phyloP scores from a whole-genome alignment of 2,113 vertebrate species.

The Neotoma lepida region DNA sequence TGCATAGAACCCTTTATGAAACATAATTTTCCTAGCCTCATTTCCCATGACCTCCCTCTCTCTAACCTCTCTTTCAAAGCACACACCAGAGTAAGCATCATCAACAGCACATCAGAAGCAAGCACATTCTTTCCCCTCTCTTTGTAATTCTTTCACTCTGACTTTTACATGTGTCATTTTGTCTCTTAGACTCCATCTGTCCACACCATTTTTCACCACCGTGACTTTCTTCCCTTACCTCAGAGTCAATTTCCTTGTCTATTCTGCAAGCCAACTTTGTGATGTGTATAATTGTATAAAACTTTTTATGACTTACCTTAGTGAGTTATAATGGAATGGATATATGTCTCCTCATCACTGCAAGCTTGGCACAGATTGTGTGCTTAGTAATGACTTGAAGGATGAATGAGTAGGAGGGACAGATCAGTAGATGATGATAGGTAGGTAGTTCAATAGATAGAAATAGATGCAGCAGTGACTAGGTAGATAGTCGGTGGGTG shows the following conservation, averaged over 20 bases:
- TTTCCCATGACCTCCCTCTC: background rate
- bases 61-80: background rate
- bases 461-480: background rate
- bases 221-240: background rate
- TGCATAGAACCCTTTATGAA: background rate
- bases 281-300: background rate
- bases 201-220: background rate
- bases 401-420: background rate
- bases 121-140: background rate
- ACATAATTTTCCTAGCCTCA: background rate
- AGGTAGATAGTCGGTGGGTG: background rate
- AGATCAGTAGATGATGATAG: background rate
- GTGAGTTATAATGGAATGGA: background rate
- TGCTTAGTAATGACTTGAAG: conserved; percentile 15
- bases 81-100: background rate
- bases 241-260: background rate
- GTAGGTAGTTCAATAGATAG: background rate
- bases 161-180: background rate
- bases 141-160: background rate
- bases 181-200: background rate
- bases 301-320: background rate
- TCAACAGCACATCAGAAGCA: background rate
- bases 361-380: background rate
- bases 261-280: background rate
- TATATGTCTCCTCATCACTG: background rate